Conservation (phyloP, 2,888 invertebrate genomes). For the Plebejus argus region DNA sequence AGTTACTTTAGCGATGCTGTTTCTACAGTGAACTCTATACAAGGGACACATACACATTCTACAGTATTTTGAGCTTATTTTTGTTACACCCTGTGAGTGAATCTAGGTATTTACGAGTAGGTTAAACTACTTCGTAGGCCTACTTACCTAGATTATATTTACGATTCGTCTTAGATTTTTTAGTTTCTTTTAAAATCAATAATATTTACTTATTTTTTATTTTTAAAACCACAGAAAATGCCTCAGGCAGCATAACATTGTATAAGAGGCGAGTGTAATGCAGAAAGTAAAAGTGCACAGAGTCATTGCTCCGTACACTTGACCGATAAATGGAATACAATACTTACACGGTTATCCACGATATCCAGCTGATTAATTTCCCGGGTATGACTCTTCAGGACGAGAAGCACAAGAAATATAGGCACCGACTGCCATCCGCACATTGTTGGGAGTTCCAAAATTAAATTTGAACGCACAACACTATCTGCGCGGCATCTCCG, state of each 20-base stretch:
- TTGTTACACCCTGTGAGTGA: too few relatives aligned
- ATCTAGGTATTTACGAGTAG: too few relatives aligned
- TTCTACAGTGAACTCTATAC: too few relatives aligned
- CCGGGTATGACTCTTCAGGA: constrained; percentile 55
- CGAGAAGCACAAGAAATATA: constrained; percentile 65
- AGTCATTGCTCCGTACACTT: constrained; percentile 62
- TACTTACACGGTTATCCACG: constrained; percentile 69
- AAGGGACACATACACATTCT: too few relatives aligned
- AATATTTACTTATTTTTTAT: too few relatives aligned
- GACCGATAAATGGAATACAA: constrained; percentile 49
- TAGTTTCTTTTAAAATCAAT: too few relatives aligned
- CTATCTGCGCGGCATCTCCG: constrained; percentile 73
- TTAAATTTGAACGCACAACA: constrained; percentile 21
- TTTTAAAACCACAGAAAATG: background rate
- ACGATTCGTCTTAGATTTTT: too few relatives aligned
- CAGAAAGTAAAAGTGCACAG: constrained; percentile 75
- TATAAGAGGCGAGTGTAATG: constrained; percentile 49
- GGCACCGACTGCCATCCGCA: constrained; percentile 74
- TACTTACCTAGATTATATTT: too few relatives aligned
- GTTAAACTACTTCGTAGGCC: too few relatives aligned
- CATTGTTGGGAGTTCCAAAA: constrained; percentile 61
- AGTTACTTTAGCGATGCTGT: too few relatives aligned
- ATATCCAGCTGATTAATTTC: constrained; percentile 57
- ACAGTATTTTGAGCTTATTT: too few relatives aligned
- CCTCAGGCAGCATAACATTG: constrained; percentile 14